These are phyloP conservation scores for Erynnis tages DNA, from an alignment of 2,888 invertebrate species.

Conservation along the genomic window DNA sequence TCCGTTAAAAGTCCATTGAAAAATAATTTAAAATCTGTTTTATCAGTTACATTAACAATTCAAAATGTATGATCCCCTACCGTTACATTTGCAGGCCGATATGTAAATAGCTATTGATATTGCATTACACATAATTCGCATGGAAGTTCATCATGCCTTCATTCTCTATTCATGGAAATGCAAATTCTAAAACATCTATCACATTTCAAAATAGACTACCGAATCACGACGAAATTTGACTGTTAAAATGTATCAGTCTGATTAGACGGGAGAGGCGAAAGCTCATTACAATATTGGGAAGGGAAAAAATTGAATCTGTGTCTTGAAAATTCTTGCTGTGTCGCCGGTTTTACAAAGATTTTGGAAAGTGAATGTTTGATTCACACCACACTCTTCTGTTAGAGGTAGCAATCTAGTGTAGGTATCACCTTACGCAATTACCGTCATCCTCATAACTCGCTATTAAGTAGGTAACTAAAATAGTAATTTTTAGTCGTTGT, in stretches of 20 bases:
- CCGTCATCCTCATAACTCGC: too few species aligned
- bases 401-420: too few species aligned
- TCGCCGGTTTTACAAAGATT: constrained; percentile 26
- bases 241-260: constrained; percentile 11
- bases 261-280: constrained; percentile 3
- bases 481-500: too few species aligned
- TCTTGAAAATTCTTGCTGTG: constrained; percentile 23
- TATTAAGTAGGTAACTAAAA: too few species aligned
- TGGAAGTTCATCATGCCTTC: constrained; percentile 8
- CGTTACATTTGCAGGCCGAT: not conserved
- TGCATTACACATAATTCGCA: constrained; percentile 12
- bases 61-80: too few species aligned
- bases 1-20: too few species aligned
- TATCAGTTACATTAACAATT: too few species aligned
- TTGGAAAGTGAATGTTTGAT: too few species aligned
- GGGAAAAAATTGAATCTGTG: constrained; percentile 6
- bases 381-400: too few species aligned
- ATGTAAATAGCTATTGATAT: constrained; percentile 12
- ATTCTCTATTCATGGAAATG: constrained; percentile 23
- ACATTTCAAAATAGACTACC: constrained; percentile 10
- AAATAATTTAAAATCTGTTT: too few species aligned
- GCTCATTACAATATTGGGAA: constrained; percentile 13
- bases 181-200: constrained; percentile 20
- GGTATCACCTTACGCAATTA: too few species aligned
- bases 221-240: constrained; percentile 2